Evolutionary conservation across 2,797 vertebrate species (phyloP).

Genomic region (Champsocephalus esox): DNA sequence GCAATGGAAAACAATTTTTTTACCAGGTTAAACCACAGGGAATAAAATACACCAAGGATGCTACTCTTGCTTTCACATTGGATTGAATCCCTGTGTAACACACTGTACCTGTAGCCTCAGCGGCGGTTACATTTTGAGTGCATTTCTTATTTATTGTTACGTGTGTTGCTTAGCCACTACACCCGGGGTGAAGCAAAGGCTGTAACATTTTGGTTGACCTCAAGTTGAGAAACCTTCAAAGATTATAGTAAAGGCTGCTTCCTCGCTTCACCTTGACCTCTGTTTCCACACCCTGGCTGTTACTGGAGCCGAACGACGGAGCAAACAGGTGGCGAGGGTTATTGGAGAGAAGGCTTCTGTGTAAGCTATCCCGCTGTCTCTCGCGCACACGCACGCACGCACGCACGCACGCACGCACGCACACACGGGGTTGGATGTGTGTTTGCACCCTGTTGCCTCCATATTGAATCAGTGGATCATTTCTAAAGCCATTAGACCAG

Average conservation of each 20-base stretch:
- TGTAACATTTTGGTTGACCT: neutral
- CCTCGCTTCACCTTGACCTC: slow-evolving; percentile 27
- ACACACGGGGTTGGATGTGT: neutral
- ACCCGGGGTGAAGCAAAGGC: neutral
- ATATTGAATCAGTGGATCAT: slow-evolving; percentile 4
- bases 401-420: slow-evolving; percentile 1
- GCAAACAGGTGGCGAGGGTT: slow-evolving; percentile 43
- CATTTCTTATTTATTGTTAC: too few relatives aligned
- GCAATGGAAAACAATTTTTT: too few relatives aligned
- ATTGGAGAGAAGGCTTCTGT: slow-evolving; percentile 25
- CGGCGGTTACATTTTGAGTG: too few relatives aligned
- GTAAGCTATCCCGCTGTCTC: slow-evolving; percentile 49
- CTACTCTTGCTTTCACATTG: too few relatives aligned
- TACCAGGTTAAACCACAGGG: too few relatives aligned
- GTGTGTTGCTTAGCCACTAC: too few relatives aligned
- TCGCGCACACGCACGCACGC: too few relatives aligned
- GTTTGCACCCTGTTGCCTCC: slow-evolving; percentile 17
- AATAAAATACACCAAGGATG: too few relatives aligned
- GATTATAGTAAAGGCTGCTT: neutral
- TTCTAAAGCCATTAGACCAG: neutral
- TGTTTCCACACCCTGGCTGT: slow-evolving; percentile 24
- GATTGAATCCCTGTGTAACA: too few relatives aligned
- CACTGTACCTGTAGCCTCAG: too few relatives aligned
- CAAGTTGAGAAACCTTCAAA: neutral
- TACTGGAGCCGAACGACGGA: slow-evolving; percentile 26